A percentile compares a stretch with the other conserved stretches of the same genome.
phyloP scores from a whole-genome alignment of 2,797 vertebrate genomes.

The Centroberyx gerrardi region DNA sequence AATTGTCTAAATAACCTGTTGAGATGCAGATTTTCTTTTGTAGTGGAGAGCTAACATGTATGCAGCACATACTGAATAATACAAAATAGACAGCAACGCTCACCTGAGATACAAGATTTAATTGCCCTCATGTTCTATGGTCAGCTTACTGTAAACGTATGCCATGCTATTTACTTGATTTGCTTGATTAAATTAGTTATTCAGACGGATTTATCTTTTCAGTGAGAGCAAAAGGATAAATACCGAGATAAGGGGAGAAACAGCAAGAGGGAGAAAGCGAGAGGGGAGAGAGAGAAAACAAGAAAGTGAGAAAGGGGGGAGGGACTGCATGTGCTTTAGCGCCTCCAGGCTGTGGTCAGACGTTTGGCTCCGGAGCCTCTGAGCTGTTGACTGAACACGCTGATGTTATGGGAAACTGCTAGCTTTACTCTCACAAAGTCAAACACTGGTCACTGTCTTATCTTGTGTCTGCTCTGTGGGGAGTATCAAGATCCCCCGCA shows the following conservation, averaged over 20 bases:
- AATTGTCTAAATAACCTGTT: constrained; percentile 12
- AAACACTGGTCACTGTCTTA: constrained; percentile 42
- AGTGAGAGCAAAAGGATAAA: not conserved
- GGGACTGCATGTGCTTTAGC: constrained; percentile 13
- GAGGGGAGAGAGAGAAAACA: not conserved
- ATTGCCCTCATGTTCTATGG: not conserved
- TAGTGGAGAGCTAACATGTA: not conserved
- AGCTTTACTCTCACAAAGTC: constrained; percentile 36
- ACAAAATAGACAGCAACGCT: not conserved
- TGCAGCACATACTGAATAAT: not conserved
- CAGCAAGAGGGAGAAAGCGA: not conserved
- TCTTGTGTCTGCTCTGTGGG: constrained; percentile 33
- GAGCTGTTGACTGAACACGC: constrained; percentile 22
- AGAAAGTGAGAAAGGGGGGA: constrained; percentile 6
- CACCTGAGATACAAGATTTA: not conserved
- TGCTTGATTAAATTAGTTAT: not conserved
- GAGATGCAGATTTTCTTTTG: constrained; percentile 13
- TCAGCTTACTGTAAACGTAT: constrained; percentile 5
- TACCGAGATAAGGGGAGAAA: no score
- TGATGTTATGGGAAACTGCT: constrained; percentile 51
- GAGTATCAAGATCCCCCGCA: constrained; percentile 29
- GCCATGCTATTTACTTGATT: not conserved
- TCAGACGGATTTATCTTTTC: constrained; percentile 13
- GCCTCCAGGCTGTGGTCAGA: constrained; percentile 25
- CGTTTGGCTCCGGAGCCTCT: constrained; percentile 30